Conservation (phyloP, 2,888 invertebrate species). For the Spicauda simplicius region DNA sequence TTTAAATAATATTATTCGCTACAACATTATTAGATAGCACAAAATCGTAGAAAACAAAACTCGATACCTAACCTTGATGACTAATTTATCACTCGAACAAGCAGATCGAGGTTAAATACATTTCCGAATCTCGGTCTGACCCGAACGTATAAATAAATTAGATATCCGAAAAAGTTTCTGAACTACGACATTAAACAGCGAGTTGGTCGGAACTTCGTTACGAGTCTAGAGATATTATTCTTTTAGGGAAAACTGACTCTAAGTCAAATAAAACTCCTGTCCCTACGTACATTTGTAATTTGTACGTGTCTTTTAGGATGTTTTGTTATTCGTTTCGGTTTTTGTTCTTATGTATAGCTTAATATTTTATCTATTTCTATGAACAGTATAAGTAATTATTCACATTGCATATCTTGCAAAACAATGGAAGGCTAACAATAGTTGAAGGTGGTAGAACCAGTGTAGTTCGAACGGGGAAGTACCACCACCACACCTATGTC, state of each 20-base stretch:
- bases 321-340: background rate
- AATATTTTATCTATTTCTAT: background rate
- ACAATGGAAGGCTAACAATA: too few relatives aligned
- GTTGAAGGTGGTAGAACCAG: too few relatives aligned
- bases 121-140: background rate
- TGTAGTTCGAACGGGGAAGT: too few relatives aligned
- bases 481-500: too few relatives aligned
- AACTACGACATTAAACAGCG: conserved; percentile 11
- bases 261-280: conserved; percentile 20
- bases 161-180: conserved; percentile 14
- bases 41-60: too few relatives aligned
- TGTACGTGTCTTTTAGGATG: background rate
- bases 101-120: too few relatives aligned
- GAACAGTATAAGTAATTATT: too few relatives aligned
- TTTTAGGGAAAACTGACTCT: background rate
- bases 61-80: too few relatives aligned
- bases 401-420: too few relatives aligned
- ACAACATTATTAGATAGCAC: too few relatives aligned
- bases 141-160: conserved; percentile 7
- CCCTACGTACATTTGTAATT: conserved; percentile 3
- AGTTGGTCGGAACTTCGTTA: conserved; percentile 10
- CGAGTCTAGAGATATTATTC: conserved; percentile 7
- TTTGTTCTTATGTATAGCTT: background rate
- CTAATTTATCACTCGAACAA: too few relatives aligned
- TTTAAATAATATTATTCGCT: too few relatives aligned